A percentile compares a stretch with the other conserved stretches of the same genome.
Evolutionary conservation across 2,888 invertebrate genomes (phyloP).

Genomic region (Venustoraphidia nigricollis): DNA sequence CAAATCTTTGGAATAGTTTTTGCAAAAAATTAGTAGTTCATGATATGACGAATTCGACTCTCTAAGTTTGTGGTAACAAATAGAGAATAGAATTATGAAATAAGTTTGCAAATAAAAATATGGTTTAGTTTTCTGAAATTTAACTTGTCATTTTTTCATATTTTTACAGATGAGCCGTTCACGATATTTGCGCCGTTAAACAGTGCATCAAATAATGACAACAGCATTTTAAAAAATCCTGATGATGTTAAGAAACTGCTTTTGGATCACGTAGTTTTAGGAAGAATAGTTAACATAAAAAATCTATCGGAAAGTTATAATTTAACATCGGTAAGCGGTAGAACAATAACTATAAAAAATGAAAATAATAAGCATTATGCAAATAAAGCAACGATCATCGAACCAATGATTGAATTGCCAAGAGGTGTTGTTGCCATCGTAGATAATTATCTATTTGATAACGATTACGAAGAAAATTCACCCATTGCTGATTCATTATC

Average conservation of each 20-base stretch:
- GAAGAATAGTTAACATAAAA: slow-evolving; percentile 33
- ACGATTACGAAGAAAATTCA: slow-evolving; percentile 17
- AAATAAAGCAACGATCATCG: slow-evolving; percentile 28
- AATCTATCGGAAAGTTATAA: slow-evolving; percentile 29
- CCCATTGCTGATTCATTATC: slow-evolving; percentile 7
- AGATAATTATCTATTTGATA: slow-evolving; percentile 30
- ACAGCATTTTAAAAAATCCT: slow-evolving; percentile 27
- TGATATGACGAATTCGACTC: too few species aligned
- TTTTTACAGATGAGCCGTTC: slow-evolving; percentile 37
- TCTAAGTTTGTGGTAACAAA: too few species aligned
- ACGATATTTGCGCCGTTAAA: slow-evolving; percentile 42
- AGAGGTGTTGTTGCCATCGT: slow-evolving; percentile 29
- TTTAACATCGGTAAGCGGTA: slow-evolving; percentile 31
- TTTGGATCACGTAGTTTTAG: slow-evolving; percentile 42
- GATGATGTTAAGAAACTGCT: slow-evolving; percentile 39
- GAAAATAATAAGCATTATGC: slow-evolving; percentile 25
- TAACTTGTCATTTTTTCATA: not conserved
- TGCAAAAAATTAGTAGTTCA: too few species aligned
- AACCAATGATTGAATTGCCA: slow-evolving; percentile 26
- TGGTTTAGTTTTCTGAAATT: not conserved
- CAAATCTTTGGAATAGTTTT: too few species aligned
- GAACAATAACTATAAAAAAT: slow-evolving; percentile 23
- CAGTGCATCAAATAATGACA: slow-evolving; percentile 30
- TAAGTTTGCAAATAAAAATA: not conserved
- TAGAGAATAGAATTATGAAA: too few species aligned